Evolutionary conservation across 2,888 invertebrate species (phyloP).

Genomic region (Drosophila quinaria): DNA sequence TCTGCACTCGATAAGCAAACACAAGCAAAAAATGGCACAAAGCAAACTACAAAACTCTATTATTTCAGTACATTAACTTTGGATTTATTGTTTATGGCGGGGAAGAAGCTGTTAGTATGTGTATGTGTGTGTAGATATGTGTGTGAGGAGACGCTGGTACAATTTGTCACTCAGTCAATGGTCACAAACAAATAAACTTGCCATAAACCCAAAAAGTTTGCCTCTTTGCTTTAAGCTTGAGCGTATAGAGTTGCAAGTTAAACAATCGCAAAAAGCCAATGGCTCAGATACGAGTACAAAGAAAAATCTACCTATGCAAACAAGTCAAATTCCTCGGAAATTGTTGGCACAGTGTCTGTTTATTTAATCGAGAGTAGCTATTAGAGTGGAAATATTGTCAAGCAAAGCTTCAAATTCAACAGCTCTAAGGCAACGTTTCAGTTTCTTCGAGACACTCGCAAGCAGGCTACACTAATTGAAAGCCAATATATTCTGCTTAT

Average conservation of each 20-base stretch:
- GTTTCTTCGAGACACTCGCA: not conserved
- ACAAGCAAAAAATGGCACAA: conserved; percentile 18
- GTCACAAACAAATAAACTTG: conserved; percentile 38
- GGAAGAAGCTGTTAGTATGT: conserved; percentile 3
- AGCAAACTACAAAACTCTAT: conserved; percentile 66
- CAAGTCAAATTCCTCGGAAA: not conserved
- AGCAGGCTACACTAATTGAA: conserved; percentile 26
- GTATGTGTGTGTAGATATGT: conserved; percentile 5
- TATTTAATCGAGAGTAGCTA: conserved; percentile 18
- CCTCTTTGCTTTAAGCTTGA: conserved; percentile 9
- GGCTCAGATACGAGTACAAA: conserved; percentile 3
- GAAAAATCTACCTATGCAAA: conserved; percentile 13
- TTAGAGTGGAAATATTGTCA: conserved; percentile 15
- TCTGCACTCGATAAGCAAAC: conserved; percentile 44
- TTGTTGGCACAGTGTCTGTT: conserved; percentile 14
- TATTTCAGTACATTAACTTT: conserved; percentile 75
- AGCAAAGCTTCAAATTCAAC: conserved; percentile 2
- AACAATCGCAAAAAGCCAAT: conserved; percentile 12
- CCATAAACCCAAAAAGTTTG: conserved; percentile 28
- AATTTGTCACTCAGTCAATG: conserved; percentile 60
- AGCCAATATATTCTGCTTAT: not conserved
- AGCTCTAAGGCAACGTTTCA: conserved; percentile 5
- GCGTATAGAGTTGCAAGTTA: conserved; percentile 16
- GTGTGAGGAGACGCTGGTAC: conserved; percentile 16
- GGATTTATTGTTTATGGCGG: conserved; percentile 74